Conservation (phyloP, 2,888 invertebrate genomes). For the Drosophila diplacantha region DNA sequence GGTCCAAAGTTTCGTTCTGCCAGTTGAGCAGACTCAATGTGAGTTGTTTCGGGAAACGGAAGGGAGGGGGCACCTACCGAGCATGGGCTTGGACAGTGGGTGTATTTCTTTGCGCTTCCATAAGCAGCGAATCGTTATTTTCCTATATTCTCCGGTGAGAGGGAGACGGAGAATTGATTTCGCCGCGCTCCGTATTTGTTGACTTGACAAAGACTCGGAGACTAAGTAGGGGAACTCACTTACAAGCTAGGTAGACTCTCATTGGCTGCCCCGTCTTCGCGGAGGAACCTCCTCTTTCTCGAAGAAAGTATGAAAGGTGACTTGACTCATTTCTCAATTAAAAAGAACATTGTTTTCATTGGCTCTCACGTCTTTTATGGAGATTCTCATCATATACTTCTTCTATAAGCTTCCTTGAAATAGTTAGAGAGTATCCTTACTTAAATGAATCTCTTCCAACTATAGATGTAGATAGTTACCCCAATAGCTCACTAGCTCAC, state of each 20-base stretch:
- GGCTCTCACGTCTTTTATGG: neutral
- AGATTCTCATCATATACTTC: neutral
- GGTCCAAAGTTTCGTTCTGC: constrained; percentile 56
- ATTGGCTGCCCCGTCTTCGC: constrained; percentile 10
- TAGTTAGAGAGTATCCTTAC: too few species aligned
- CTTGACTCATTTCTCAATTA: neutral
- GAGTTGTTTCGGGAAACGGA: constrained; percentile 8
- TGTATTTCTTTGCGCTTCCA: constrained; percentile 71
- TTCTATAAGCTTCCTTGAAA: too few species aligned
- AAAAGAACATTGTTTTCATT: neutral
- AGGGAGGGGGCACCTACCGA: constrained; percentile 4
- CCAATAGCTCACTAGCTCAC: neutral
- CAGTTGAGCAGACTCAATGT: constrained; percentile 44
- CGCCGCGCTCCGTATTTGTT: constrained; percentile 64
- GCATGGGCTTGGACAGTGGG: constrained; percentile 40
- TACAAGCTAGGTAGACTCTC: neutral
- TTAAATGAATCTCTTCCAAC: neutral
- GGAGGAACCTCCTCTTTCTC: neutral
- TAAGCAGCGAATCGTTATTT: constrained; percentile 56
- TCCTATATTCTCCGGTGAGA: constrained; percentile 20
- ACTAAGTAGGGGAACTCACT: constrained; percentile 37
- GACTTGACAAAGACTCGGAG: constrained; percentile 34
- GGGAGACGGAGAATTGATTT: constrained; percentile 50
- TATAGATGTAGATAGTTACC: neutral
- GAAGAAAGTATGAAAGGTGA: neutral